Conservation (phyloP, 1,140 invertebrate genomes). For the Rhopalosiphum maidis region DNA sequence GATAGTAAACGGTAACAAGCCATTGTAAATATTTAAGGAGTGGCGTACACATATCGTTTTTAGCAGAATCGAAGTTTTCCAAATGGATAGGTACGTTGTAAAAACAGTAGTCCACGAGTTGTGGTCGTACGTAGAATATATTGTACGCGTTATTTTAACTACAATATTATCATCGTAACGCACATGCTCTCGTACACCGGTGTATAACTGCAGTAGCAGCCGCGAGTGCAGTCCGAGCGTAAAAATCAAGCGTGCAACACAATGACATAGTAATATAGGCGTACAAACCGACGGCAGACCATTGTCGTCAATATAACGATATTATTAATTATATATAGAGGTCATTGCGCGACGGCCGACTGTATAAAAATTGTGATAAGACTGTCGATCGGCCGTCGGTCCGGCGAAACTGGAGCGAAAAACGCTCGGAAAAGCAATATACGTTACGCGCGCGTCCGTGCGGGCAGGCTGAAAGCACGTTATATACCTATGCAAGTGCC, state of each 20-base stretch:
- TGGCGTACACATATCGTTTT: no score
- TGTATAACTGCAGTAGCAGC: not conserved
- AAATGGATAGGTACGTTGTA: no score
- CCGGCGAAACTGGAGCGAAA: not conserved
- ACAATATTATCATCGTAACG: not conserved
- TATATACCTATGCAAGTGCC: not conserved
- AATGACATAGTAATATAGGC: not conserved
- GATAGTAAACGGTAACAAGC: not conserved
- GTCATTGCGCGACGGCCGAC: not conserved
- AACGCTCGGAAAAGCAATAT: not conserved
- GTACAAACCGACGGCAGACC: not conserved
- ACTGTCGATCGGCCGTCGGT: not conserved
- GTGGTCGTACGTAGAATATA: no score
- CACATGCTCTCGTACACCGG: not conserved
- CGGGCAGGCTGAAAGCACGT: not conserved
- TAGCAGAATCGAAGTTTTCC: no score
- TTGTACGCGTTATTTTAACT: no score
- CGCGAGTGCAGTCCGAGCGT: not conserved
- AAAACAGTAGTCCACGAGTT: no score
- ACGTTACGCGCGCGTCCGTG: not conserved
- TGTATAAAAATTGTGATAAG: not conserved
- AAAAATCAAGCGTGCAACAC: not conserved
- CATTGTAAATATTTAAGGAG: not conserved
- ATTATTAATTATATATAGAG: not conserved
- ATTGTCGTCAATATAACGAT: not conserved